phyloP scores from a whole-genome alignment of 2,113 vertebrate genomes.

The Semnopithecus entellus region DNA sequence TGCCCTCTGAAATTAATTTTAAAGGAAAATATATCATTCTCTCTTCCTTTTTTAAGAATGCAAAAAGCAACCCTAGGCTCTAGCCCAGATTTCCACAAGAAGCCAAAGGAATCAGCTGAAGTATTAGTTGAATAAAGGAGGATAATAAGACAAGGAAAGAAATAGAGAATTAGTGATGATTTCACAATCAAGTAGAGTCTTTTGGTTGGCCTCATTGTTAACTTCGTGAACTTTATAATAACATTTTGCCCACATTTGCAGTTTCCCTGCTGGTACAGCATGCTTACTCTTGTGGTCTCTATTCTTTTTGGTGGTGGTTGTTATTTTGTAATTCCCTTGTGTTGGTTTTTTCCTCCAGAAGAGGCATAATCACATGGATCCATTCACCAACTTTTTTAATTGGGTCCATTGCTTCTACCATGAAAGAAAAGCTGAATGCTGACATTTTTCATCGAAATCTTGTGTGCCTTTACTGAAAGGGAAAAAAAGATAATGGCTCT shows the following conservation, averaged over 20 bases:
- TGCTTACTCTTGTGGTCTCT: not conserved
- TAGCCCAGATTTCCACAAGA: not conserved
- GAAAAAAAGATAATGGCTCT: slow-evolving; percentile 76
- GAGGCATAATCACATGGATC: slow-evolving; percentile 63
- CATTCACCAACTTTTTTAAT: slow-evolving; percentile 73
- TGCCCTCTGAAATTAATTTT: not conserved
- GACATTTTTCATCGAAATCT: slow-evolving; percentile 69
- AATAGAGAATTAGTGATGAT: slow-evolving; percentile 38
- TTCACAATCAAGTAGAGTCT: slow-evolving; percentile 28
- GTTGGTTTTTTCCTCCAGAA: slow-evolving; percentile 48
- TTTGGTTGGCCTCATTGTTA: slow-evolving; percentile 19
- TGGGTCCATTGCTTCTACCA: slow-evolving; percentile 69
- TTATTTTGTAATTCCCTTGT: slow-evolving; percentile 71
- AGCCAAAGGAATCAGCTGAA: not conserved
- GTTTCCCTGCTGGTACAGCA: slow-evolving; percentile 44
- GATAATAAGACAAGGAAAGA: slow-evolving; percentile 12
- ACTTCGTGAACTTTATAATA: slow-evolving; percentile 37
- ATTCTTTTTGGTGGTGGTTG: slow-evolving; percentile 45
- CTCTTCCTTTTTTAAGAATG: not conserved
- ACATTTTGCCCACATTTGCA: not conserved
- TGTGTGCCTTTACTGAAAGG: slow-evolving; percentile 75
- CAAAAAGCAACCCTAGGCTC: not conserved
- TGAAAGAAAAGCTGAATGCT: slow-evolving; percentile 56
- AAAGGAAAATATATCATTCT: not conserved
- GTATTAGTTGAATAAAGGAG: not conserved